A percentile compares a stretch with the other conserved stretches of the same genome.
Evolutionary conservation across 2,888 invertebrate genomes (phyloP).

Genomic region (Trissolcus japonicus): DNA sequence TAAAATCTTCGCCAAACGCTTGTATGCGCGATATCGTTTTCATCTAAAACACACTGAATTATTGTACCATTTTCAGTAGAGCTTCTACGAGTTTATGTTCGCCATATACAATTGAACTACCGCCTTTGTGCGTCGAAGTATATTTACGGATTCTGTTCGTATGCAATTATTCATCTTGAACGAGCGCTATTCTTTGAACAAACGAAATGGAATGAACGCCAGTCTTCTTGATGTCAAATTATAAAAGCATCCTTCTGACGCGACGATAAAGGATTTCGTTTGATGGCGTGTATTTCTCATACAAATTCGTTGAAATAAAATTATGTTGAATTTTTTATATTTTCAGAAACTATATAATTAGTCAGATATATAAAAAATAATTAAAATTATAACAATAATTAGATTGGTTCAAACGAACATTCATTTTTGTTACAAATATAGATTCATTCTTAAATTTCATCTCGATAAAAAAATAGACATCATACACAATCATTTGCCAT

Average conservation of each 20-base stretch:
- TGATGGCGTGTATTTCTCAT: not conserved
- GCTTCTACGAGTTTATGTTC: conserved; percentile 7
- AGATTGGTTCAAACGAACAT: too few relatives aligned
- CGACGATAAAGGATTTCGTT: not conserved
- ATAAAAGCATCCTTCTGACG: not conserved
- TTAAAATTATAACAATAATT: too few relatives aligned
- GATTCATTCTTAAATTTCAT: too few relatives aligned
- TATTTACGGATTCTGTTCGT: conserved; percentile 12
- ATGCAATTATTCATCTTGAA: conserved; percentile 22
- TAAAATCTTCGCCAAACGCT: conserved; percentile 33
- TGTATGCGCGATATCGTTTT: conserved; percentile 19
- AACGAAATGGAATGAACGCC: not conserved
- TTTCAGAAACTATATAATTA: too few relatives aligned
- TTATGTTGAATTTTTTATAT: conserved; percentile 5
- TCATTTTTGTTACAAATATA: too few relatives aligned
- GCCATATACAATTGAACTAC: conserved; percentile 14
- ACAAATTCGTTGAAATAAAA: too few relatives aligned
- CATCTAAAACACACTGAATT: conserved; percentile 37
- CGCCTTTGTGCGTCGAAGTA: conserved; percentile 19
- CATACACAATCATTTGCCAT: too few relatives aligned
- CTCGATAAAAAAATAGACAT: too few relatives aligned
- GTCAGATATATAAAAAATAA: too few relatives aligned
- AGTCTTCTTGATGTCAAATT: conserved; percentile 4
- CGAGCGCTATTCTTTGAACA: conserved; percentile 9
- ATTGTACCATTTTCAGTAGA: conserved; percentile 21